phyloP scores from a whole-genome alignment of 30 jellyfish, hydroid and myxozoan genomes.

The Hydractinia symbiolongicarpus region DNA sequence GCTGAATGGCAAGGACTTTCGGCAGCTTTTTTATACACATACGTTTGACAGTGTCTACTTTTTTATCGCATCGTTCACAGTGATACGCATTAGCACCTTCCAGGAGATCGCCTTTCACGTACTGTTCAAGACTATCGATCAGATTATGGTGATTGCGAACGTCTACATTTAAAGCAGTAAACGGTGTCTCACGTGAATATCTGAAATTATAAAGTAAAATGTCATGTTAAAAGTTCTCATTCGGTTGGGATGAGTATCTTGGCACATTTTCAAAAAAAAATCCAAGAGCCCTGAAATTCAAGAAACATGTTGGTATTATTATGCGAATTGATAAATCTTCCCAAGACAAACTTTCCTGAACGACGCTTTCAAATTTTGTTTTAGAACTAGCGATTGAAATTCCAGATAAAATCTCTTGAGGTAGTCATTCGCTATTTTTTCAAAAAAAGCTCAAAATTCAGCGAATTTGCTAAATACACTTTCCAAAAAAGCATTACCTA shows the following conservation, averaged over 20 bases:
- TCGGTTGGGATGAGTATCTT: neutral
- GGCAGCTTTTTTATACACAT: constrained; percentile 89
- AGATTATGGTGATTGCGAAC: constrained; percentile 89
- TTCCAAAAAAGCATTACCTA: constrained; percentile 41
- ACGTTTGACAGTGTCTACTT: constrained; percentile 95
- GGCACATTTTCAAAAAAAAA: too few relatives aligned
- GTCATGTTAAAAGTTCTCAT: neutral
- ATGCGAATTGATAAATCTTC: too few relatives aligned
- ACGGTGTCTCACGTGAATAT: constrained; percentile 91
- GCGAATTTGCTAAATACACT: too few relatives aligned
- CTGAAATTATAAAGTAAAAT: constrained; percentile 23
- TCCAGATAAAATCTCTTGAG: too few relatives aligned
- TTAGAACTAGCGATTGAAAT: too few relatives aligned
- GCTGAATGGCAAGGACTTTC: constrained; percentile 79
- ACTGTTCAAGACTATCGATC: constrained; percentile 82
- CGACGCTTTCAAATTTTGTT: too few relatives aligned
- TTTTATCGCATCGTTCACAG: constrained; percentile 90
- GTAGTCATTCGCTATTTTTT: too few relatives aligned
- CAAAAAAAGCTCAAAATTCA: too few relatives aligned
- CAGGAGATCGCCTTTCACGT: constrained; percentile 86
- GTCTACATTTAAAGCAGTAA: constrained; percentile 87
- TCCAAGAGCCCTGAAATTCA: too few relatives aligned
- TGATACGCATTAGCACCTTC: constrained; percentile 98
- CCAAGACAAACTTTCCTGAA: too few relatives aligned
- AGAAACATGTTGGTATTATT: too few relatives aligned